Evolutionary conservation across 1,140 invertebrate genomes (phyloP), one percentile per base, ranked within the genome.

Genomic region (Phymorhynchus buccinoides): DNA sequence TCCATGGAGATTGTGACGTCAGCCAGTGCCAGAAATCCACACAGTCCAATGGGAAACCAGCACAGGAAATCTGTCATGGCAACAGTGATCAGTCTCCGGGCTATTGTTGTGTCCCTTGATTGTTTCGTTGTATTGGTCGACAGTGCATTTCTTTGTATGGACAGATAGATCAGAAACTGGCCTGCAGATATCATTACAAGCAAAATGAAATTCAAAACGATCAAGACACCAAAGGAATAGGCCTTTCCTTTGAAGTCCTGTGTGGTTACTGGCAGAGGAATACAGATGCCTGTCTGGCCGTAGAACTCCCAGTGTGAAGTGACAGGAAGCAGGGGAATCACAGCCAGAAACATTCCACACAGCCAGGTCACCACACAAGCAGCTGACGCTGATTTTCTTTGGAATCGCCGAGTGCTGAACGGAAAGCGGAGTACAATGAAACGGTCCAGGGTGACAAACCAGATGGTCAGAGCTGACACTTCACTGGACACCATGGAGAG

Each of bases 401-500:
- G 22, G 37, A 81, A 81, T 1, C 18, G 80, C 6, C 66, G 41
- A 3, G 35, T 41, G 12, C 83, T 73, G n/a, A 85, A 73, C 14
- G 84, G 84, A 73, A 85, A 82, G 6, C 66, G 42, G 4, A 85
- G 71, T 1, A 73, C 84, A n/a, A 85, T 9, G 39, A 85, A 88
- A 68, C 91, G 44, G 37, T 92, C 91, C 3, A 86, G 12, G 0
- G 85, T 80, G 42, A 86, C 80, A n/a, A 91, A 66, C 30, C 84
- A 85, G 37, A 92, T 86, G 73, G 88, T 90, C 52, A 89, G 73
- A n/a, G 87, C 86, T 18, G 90, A 91, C 37, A 87, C 87, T 83
- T 92, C 88, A n/a, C 73, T 86, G 32, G 90, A 90, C 3, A 90
- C 39, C 16, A 88, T 87, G 2, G 90, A 86, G 16, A 90, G 56